Conservation (phyloP, 2,113 vertebrate genomes). For the Dryoscopus gambensis region DNA sequence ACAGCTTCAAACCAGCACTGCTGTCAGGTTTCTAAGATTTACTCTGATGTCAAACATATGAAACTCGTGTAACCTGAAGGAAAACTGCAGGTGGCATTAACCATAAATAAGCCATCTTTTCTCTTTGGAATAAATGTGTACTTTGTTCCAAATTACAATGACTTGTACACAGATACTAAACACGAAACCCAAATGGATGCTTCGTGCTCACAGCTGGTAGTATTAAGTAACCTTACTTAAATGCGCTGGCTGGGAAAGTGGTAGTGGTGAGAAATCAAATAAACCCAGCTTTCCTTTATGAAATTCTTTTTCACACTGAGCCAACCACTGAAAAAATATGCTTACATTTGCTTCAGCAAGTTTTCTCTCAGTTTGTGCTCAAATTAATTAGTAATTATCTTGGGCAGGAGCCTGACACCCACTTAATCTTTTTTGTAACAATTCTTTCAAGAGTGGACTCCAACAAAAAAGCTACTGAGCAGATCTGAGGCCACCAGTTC, state of each 20-base stretch:
- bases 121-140: neutral
- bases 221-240: neutral
- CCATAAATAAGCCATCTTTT: neutral
- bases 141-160: neutral
- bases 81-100: neutral
- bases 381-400: neutral
- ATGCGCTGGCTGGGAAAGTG: neutral
- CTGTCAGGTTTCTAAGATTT: neutral
- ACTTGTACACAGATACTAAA: neutral
- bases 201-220: neutral
- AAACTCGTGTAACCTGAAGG: neutral
- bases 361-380: neutral
- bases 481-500: neutral
- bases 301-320: neutral
- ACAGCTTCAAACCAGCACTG: neutral
- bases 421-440: neutral
- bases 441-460: neutral
- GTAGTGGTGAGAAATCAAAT: neutral
- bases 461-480: neutral
- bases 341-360: neutral
- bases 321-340: neutral
- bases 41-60: neutral
- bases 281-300: neutral
- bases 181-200: neutral
- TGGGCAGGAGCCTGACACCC: neutral